Conservation (phyloP, 1,140 invertebrate genomes). For the Plectus sambesii region DNA sequence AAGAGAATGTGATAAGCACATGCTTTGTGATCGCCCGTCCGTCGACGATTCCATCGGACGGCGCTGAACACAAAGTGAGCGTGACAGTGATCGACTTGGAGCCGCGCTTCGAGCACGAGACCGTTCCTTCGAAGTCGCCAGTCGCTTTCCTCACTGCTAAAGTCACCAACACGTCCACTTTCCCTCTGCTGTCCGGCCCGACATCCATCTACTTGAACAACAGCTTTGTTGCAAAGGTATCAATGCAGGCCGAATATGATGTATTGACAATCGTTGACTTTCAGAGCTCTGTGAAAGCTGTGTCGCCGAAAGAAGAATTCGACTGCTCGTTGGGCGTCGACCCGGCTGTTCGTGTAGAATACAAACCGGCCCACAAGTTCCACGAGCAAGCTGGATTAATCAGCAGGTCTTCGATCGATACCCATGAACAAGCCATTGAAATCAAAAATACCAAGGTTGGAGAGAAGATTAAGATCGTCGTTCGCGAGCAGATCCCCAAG, state of each 20-base stretch:
- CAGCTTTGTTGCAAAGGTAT: conserved; percentile 48
- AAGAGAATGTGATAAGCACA: conserved; percentile 35
- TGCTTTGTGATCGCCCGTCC: conserved; percentile 42
- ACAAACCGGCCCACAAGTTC: conserved; percentile 46
- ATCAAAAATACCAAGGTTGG: conserved; percentile 46
- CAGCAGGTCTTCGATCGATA: conserved; percentile 29
- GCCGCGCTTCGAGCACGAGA: conserved; percentile 45
- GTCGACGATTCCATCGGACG: conserved; percentile 46
- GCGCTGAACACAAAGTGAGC: conserved; percentile 39
- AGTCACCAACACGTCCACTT: conserved; percentile 45
- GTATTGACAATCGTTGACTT: too few species aligned
- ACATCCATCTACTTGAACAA: conserved; percentile 49
- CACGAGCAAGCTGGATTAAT: conserved; percentile 32
- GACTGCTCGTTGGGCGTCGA: conserved; percentile 48
- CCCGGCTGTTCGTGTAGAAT: conserved; percentile 45
- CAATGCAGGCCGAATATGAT: conserved; percentile 5
- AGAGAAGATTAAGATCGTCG: conserved; percentile 38
- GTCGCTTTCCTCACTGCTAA: conserved; percentile 47
- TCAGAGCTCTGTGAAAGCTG: conserved; percentile 43
- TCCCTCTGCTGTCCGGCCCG: conserved; percentile 44
- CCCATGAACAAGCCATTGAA: conserved; percentile 44
- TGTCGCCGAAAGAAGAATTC: conserved; percentile 47
- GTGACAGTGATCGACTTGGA: conserved; percentile 40
- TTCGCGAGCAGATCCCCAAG: conserved; percentile 47
- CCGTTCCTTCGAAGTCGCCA: conserved; percentile 44